These are phyloP conservation scores for Cyclophora punctaria DNA, from an alignment of 2,888 invertebrate species.

Conservation along the genomic window DNA sequence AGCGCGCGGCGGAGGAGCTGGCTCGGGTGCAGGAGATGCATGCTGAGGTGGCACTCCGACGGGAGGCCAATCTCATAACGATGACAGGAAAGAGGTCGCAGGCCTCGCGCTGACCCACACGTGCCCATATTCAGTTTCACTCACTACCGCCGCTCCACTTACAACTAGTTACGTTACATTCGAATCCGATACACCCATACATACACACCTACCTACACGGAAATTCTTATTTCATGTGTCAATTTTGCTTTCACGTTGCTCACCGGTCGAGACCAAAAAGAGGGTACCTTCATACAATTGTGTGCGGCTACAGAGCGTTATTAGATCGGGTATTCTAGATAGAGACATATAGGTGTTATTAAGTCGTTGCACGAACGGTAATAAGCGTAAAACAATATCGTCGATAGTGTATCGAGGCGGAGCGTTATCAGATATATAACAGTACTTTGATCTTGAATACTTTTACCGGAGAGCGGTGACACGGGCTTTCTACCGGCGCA, in stretches of 20 bases:
- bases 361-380: slow-evolving; percentile 3
- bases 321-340: too few species aligned
- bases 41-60: slow-evolving; percentile 17
- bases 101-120: slow-evolving; percentile 31
- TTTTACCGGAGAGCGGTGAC: slow-evolving; percentile 34
- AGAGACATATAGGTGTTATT: too few species aligned
- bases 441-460: slow-evolving; percentile 39
- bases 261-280: too few species aligned
- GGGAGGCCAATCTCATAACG: neutral
- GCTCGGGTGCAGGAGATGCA: too few species aligned
- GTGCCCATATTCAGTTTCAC: slow-evolving; percentile 29
- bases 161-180: slow-evolving; percentile 7
- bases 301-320: too few species aligned
- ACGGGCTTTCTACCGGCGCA: slow-evolving; percentile 50
- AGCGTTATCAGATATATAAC: slow-evolving; percentile 54
- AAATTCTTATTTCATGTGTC: too few species aligned
- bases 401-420: slow-evolving; percentile 47
- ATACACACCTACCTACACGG: too few species aligned
- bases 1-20: too few species aligned
- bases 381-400: slow-evolving; percentile 42
- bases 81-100: neutral
- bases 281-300: too few species aligned
- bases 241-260: too few species aligned
- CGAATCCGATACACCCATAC: neutral
- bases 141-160: slow-evolving; percentile 15